These are phyloP conservation scores for Seladonia tumulorum DNA, from an alignment of 2,888 invertebrate genomes.

Conservation along the genomic window DNA sequence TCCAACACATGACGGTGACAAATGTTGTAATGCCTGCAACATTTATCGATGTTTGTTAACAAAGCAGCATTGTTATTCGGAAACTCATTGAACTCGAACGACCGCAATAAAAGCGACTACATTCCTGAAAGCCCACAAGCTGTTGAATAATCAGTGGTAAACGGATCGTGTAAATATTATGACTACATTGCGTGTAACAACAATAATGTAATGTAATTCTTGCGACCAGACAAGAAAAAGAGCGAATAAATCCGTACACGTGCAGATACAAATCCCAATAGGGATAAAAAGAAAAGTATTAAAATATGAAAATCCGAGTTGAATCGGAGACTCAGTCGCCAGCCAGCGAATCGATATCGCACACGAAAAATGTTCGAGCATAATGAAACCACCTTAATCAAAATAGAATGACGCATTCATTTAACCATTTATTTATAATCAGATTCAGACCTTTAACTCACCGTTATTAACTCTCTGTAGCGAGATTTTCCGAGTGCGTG, in stretches of 20 bases:
- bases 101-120: background rate
- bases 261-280: too few species aligned
- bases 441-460: slow-evolving; percentile 10
- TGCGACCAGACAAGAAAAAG: background rate
- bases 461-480: slow-evolving; percentile 19
- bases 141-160: background rate
- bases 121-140: background rate
- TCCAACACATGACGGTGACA: background rate
- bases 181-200: background rate
- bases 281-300: too few species aligned
- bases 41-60: background rate
- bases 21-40: background rate
- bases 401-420: background rate
- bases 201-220: background rate
- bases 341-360: background rate
- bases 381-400: slow-evolving; percentile 3
- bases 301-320: background rate
- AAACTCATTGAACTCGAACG: background rate
- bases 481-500: background rate
- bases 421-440: background rate
- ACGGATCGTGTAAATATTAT: background rate
- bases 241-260: too few species aligned
- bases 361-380: background rate
- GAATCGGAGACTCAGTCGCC: background rate
- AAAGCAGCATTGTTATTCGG: background rate